Evolutionary conservation across 2,113 vertebrate genomes (phyloP), one percentile per base, ranked within the genome.

Genomic region (Anhinga rufa): DNA sequence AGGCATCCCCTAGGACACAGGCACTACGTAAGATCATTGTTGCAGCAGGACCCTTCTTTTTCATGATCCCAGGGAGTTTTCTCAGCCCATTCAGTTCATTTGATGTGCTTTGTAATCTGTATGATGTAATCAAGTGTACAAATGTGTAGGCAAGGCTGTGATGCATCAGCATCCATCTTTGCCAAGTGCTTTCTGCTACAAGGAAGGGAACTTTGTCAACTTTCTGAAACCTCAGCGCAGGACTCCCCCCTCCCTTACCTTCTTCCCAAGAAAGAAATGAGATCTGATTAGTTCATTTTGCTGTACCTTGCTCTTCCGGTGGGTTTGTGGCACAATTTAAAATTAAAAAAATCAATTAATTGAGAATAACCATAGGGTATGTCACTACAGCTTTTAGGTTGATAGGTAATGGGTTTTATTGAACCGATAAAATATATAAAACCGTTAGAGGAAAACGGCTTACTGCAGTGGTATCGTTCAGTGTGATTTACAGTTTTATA

Each of bases 401-500:
- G 79, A 84, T 82, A 82, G 76, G 92, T 86, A 88, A 82, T 95
- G 84, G 71, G 66, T 71, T 96, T 97, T 97, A 92, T 71, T 90
- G 78, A 94, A 72, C 66, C 26, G 54, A 57, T 97, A 92, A 97
- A 96, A 84, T 75, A 86, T 1, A 93, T 95, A 80, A 92, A 87
- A 77, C 44, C 6, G 36, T 95, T 93, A n/a, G 68, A 71, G 70
- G 90, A 51, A 91, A 91, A 74, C 4, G 5, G 70, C 72, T 91
- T 95, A 79, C 65, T 94, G 92, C 82, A 92, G 83, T 38, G 83
- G 16, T 88, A n/a, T 6, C 6, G 3, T 86, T 97, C 89, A 62
- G 44, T 70, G 69, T 95, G 95, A 96, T 96, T 97, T 97, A 93
- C 86, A 76, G 82, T 61, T 96, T 69, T 95, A 82, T 96, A 85